Conservation (phyloP, 2,888 invertebrate species). For the Asteroscopus sphinx region DNA sequence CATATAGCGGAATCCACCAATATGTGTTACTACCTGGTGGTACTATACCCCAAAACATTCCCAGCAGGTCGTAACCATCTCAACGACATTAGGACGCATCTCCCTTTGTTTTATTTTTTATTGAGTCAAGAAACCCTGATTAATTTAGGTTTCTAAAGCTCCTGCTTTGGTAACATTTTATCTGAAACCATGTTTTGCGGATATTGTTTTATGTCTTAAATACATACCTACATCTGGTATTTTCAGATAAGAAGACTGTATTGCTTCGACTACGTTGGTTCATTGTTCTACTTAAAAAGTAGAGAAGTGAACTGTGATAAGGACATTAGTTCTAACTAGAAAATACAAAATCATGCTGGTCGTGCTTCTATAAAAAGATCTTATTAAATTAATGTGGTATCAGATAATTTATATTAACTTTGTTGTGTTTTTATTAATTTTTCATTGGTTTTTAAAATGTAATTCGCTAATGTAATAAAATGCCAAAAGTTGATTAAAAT, state of each 20-base stretch:
- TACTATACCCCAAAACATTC: too few species aligned
- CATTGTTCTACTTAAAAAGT: constrained; percentile 71
- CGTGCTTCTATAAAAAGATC: constrained; percentile 66
- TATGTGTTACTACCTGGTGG: too few species aligned
- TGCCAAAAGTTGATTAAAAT: constrained; percentile 60
- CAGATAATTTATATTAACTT: constrained; percentile 40
- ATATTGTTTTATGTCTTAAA: constrained; percentile 57
- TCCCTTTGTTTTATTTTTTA: background rate
- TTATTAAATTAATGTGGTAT: constrained; percentile 55
- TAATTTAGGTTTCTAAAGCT: constrained; percentile 8
- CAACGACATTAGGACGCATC: background rate
- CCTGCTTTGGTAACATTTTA: constrained; percentile 4
- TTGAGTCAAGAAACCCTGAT: constrained; percentile 4
- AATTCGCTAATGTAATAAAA: constrained; percentile 49
- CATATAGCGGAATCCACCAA: too few species aligned
- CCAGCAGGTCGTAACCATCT: too few species aligned
- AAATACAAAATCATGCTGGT: constrained; percentile 71
- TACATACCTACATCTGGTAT: constrained; percentile 49
- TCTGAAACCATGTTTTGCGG: constrained; percentile 37
- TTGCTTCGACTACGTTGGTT: constrained; percentile 56
- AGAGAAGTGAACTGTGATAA: constrained; percentile 68
- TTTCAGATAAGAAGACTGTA: constrained; percentile 42
- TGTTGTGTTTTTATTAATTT: constrained; percentile 65
- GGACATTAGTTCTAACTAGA: constrained; percentile 60
- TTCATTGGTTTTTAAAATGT: constrained; percentile 80